Evolutionary conservation across 2,797 vertebrate genomes (phyloP).

Genomic region (Tragelaphus oryx): DNA sequence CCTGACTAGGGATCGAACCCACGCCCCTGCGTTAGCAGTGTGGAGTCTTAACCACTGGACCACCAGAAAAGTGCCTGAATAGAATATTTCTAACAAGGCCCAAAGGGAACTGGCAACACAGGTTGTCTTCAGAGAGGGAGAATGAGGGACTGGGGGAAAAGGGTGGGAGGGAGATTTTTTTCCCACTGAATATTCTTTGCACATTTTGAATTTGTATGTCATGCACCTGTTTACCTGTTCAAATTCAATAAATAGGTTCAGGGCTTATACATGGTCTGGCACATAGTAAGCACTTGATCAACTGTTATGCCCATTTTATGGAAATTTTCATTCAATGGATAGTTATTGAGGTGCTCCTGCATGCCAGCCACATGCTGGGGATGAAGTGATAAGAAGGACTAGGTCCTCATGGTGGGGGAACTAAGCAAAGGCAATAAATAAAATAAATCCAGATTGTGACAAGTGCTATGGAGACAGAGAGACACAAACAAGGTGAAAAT

Average conservation of each 20-base stretch:
- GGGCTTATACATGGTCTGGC: background rate
- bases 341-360: background rate
- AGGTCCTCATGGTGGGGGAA: background rate
- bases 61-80: background rate
- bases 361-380: background rate
- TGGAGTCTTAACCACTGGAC: background rate
- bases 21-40: accelerated
- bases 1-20: background rate
- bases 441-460: background rate
- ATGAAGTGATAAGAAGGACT: background rate
- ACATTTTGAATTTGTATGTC: background rate
- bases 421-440: background rate
- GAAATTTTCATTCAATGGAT: background rate
- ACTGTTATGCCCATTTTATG: background rate
- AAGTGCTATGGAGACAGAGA: background rate
- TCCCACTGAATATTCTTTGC: background rate
- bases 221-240: background rate
- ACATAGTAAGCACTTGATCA: background rate
- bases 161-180: background rate
- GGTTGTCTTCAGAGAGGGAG: background rate
- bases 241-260: background rate
- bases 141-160: background rate
- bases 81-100: background rate
- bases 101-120: background rate
- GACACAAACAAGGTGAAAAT: background rate